Conservation (phyloP, 2,797 vertebrate species). For the Adrianichthys oophorus region DNA sequence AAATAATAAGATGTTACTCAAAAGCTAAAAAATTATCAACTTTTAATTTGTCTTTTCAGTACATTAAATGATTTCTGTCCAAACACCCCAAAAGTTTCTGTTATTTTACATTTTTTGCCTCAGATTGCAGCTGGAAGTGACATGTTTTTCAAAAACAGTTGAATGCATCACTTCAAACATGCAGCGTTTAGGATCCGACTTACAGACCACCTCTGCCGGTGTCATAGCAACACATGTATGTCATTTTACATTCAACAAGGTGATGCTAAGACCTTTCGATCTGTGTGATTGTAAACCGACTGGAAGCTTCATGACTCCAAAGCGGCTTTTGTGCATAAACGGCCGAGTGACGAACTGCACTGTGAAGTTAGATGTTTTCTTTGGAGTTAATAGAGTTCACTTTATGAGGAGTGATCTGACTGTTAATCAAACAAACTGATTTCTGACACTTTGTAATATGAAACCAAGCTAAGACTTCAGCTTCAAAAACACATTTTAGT, state of each 20-base stretch:
- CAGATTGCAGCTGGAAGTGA: conserved; percentile 24
- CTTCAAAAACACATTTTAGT: too few species aligned
- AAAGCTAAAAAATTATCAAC: too few species aligned
- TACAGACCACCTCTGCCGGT: conserved; percentile 43
- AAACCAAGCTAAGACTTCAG: conserved; percentile 16
- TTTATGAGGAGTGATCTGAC: neutral
- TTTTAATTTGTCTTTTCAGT: too few species aligned
- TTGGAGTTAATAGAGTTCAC: conserved; percentile 34
- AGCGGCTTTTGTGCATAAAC: conserved; percentile 9
- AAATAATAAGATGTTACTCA: too few species aligned
- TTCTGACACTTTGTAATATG: too few species aligned
- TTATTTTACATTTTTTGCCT: conserved; percentile 15
- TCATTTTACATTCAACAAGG: conserved; percentile 45
- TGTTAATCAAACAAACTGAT: too few species aligned
- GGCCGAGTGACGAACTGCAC: neutral
- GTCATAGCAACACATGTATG: conserved; percentile 62
- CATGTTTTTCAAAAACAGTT: conserved; percentile 10
- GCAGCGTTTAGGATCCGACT: conserved; percentile 37
- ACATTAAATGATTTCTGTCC: neutral
- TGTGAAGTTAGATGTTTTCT: conserved; percentile 39
- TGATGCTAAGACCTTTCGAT: conserved; percentile 18
- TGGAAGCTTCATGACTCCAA: conserved; percentile 46
- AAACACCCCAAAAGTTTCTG: conserved; percentile 16
- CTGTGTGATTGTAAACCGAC: conserved; percentile 39
- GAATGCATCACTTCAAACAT: conserved; percentile 56